Conservation (phyloP, 2,888 invertebrate species). For the Tupiocoris notatus region DNA sequence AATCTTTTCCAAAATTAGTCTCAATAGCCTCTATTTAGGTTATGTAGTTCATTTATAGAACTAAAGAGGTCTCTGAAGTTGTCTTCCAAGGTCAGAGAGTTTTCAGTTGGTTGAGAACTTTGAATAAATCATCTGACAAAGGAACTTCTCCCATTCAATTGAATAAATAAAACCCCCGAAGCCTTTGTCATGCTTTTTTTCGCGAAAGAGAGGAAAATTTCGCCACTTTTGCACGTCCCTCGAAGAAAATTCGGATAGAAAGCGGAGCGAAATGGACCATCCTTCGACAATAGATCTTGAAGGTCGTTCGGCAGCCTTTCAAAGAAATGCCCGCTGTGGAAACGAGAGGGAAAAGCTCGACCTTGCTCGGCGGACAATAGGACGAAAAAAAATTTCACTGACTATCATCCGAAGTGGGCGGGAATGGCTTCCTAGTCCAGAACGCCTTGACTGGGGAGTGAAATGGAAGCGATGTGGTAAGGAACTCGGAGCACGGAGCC, state of each 20-base stretch:
- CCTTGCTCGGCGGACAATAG: neutral
- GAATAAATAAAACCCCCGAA: too few relatives aligned
- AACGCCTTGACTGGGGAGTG: slow-evolving; percentile 6
- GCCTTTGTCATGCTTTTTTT: neutral
- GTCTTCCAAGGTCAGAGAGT: too few relatives aligned
- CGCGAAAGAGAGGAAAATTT: neutral
- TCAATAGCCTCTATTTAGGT: too few relatives aligned
- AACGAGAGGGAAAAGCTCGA: slow-evolving; percentile 18
- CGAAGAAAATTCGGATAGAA: neutral
- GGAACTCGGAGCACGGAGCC: neutral
- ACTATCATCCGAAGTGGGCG: neutral
- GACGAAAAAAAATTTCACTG: neutral
- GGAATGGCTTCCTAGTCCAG: neutral
- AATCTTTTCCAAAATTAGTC: too few relatives aligned
- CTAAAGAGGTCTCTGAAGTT: too few relatives aligned
- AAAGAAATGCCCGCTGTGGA: neutral
- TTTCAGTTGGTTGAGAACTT: too few relatives aligned
- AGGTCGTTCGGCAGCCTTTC: neutral
- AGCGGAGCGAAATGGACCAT: too few relatives aligned
- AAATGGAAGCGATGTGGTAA: neutral
- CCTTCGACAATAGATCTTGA: too few relatives aligned
- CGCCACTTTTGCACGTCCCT: neutral
- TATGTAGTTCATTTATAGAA: too few relatives aligned
- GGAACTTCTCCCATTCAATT: too few relatives aligned
- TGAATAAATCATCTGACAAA: too few relatives aligned